A percentile compares a stretch with the other conserved stretches of the same genome.
Conservation (phyloP, 2,797 vertebrate species). For the Danio jaintianensis region DNA sequence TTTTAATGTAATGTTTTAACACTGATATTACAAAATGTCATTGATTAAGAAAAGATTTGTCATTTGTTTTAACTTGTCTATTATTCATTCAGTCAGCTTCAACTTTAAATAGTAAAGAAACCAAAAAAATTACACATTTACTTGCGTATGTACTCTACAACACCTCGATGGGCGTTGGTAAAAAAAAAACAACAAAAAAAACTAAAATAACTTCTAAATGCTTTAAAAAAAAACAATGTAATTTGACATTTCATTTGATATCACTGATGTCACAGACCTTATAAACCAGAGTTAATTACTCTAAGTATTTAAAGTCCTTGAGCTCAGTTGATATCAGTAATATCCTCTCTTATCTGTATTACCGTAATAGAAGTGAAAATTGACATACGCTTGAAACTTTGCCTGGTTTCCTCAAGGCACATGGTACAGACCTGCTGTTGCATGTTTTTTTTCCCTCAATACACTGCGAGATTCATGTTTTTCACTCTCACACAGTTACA, state of each 20-base stretch:
- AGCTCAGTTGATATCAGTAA: slow-evolving; percentile 3
- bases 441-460: background rate
- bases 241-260: slow-evolving; percentile 30
- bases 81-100: no score
- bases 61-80: no score
- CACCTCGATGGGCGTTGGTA: background rate
- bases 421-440: slow-evolving; percentile 9
- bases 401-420: slow-evolving; percentile 11
- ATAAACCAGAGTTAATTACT: slow-evolving; percentile 21
- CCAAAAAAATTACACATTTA: no score
- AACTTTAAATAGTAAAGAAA: background rate
- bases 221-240: background rate
- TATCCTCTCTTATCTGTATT: slow-evolving; percentile 30
- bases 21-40: no score
- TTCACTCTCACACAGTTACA: slow-evolving; percentile 20
- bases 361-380: slow-evolving; percentile 1
- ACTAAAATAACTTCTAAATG: background rate
- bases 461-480: slow-evolving; percentile 18
- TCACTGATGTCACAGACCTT: background rate
- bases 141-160: background rate
- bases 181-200: background rate
- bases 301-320: slow-evolving; percentile 19
- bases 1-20: no score
- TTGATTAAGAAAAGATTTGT: no score
- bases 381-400: slow-evolving; percentile 18